Evolutionary conservation across 30 jellyfish, hydroid and myxozoan species (phyloP).

Genomic region (Pseudorhiza aurosa): DNA sequence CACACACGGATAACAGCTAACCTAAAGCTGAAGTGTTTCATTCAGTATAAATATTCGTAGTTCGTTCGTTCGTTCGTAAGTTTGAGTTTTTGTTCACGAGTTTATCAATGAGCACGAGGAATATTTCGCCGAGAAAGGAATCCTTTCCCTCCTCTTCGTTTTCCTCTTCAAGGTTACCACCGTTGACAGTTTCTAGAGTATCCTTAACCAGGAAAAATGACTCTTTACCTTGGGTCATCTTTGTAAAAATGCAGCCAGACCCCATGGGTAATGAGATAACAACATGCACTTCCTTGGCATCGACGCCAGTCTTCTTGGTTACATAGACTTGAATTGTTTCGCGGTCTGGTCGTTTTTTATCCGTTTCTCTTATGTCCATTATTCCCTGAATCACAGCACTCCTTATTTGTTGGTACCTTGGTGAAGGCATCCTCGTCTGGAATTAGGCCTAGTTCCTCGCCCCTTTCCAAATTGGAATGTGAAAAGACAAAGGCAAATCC

Average conservation of each 20-base stretch:
- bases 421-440: too few species aligned
- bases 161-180: too few species aligned
- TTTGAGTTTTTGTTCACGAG: not conserved
- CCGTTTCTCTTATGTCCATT: not conserved
- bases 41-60: too few species aligned
- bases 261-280: not conserved
- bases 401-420: not conserved
- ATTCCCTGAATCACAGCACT: not conserved
- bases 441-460: too few species aligned
- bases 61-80: too few species aligned
- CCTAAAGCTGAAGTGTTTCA: too few species aligned
- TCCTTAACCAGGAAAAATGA: not conserved
- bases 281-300: not conserved
- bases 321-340: not conserved
- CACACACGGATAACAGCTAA: too few species aligned
- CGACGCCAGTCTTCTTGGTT: constrained; percentile 2
- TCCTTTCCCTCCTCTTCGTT: constrained; percentile 5
- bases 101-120: not conserved
- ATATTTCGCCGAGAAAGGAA: not conserved
- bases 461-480: too few species aligned
- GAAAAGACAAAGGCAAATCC: too few species aligned
- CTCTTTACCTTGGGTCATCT: not conserved
- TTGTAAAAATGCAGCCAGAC: not conserved
- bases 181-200: not conserved
- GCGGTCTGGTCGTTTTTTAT: not conserved